Evolutionary conservation across 2,113 vertebrate species (phyloP), one percentile per base, ranked within the genome.

Genomic region (Piliocolobus tephrosceles): DNA sequence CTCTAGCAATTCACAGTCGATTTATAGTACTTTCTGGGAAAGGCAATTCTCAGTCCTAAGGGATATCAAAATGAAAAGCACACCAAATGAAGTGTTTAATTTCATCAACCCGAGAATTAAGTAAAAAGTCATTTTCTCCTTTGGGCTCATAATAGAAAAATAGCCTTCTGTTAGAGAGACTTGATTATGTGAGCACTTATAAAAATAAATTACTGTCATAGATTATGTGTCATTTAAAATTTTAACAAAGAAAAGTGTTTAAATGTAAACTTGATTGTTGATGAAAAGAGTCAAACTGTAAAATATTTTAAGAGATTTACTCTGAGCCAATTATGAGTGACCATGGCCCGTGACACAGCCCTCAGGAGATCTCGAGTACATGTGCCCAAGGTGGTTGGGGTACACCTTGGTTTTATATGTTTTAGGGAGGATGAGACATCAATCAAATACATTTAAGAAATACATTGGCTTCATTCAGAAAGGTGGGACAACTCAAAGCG

Each of bases 81-180:
- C 58, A 68, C 32, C 81, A 96, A 96, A 85, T 94, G 79, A 98
- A 96, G 75, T 91, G 79, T 96, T 94, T 97, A 94, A 97, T 97
- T 97, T 95, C 66, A 95, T 96, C 91, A 97, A 43, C 10, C 52
- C 20, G n/a, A 97, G 23, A 47, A 80, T 94, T 95, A 96, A 94
- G 25, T 86, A 96, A 83, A 92, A 93, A 43, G 38, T 32, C 50
- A 84, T 80, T 83, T 87, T 72, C 52, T 94, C 68, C 75, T 72
- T 72, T 47, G 94, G 64, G 75, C 3, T 91, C 20, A 30, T 75
- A 83, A 84, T n/a, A 86, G 25, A 50, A 90, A 95, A 95, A 87
- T 32, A 72, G 14, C 57, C 38, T 85, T 93, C 83, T 95, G 40
- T 72, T 81, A 66, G 76, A 82, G 61, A 66, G 43, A 83, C 68